Evolutionary conservation across 1,140 invertebrate genomes (phyloP).

Genomic region (Drosophila sp.): DNA sequence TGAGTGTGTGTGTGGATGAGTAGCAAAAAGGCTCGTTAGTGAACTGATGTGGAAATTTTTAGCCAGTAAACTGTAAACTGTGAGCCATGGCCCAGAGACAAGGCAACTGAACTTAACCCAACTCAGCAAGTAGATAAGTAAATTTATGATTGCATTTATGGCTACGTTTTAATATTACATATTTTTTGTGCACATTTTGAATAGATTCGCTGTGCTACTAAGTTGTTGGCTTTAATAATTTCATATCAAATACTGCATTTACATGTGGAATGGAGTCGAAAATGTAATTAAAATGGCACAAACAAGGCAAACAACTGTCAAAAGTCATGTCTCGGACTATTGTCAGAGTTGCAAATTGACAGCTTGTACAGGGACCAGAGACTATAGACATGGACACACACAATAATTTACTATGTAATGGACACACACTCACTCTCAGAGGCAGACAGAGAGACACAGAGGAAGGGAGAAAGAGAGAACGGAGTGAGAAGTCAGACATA

Average conservation of each 20-base stretch:
- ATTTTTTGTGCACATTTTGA: conserved; percentile 7
- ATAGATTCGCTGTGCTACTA: conserved; percentile 19
- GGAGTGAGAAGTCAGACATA: conserved; percentile 43
- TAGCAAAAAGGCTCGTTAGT: conserved; percentile 62
- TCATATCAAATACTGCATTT: conserved; percentile 53
- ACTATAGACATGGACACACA: conserved; percentile 65
- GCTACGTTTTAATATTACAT: conserved; percentile 32
- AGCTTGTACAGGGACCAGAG: conserved; percentile 48
- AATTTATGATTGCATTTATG: conserved; percentile 63
- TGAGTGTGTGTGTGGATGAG: not conserved
- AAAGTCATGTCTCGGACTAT: conserved; percentile 56
- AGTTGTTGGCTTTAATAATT: conserved; percentile 54
- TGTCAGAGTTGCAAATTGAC: conserved; percentile 69
- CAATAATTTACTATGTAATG: conserved; percentile 81
- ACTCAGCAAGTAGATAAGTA: conserved; percentile 66
- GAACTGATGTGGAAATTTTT: conserved; percentile 74
- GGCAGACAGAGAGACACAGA: conserved; percentile 1
- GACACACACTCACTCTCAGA: conserved; percentile 50
- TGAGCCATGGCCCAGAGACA: conserved; percentile 41
- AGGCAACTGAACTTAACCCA: conserved; percentile 49
- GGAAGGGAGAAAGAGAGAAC: not conserved
- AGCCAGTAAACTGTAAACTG: conserved; percentile 43
- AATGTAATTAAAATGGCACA: conserved; percentile 76
- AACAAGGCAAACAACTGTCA: conserved; percentile 66
- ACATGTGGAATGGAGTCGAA: conserved; percentile 39